Conservation (phyloP, 2,888 invertebrate species). For the Lithophane leautieri region DNA sequence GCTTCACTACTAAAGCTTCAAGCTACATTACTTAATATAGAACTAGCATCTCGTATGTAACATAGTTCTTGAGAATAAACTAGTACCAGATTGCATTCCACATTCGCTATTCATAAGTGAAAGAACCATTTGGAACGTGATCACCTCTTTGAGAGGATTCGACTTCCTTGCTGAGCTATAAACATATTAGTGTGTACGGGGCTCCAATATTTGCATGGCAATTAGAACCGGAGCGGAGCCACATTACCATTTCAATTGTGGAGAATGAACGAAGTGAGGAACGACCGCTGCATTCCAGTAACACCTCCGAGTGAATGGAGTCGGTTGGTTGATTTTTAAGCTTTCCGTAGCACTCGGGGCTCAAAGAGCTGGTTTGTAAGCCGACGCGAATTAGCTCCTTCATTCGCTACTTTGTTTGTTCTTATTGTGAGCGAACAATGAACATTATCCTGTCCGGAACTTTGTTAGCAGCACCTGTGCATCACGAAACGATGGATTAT, state of each 20-base stretch:
- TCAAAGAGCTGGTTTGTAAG: conserved; percentile 72
- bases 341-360: conserved; percentile 61
- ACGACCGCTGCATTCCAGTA: conserved; percentile 71
- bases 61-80: conserved; percentile 23
- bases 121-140: conserved; percentile 55
- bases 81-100: conserved; percentile 31
- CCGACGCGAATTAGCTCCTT: conserved; percentile 72
- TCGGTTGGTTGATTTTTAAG: conserved; percentile 76
- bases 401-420: conserved; percentile 61
- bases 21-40: conserved; percentile 37
- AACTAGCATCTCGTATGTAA: not conserved
- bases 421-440: conserved; percentile 64
- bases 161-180: conserved; percentile 52
- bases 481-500: conserved; percentile 61
- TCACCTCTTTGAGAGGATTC: conserved; percentile 52
- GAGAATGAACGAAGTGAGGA: conserved; percentile 77
- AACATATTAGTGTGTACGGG: conserved; percentile 65
- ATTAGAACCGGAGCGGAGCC: conserved; percentile 79
- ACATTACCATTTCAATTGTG: conserved; percentile 88
- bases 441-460: conserved; percentile 57
- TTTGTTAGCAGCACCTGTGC: conserved; percentile 64
- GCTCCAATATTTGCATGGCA: conserved; percentile 83
- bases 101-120: conserved; percentile 34
- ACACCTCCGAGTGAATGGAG: conserved; percentile 75
- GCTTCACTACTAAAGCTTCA: conserved; percentile 9